phyloP scores from a whole-genome alignment of 2,888 invertebrate genomes.

The Tenodera sinensis region DNA sequence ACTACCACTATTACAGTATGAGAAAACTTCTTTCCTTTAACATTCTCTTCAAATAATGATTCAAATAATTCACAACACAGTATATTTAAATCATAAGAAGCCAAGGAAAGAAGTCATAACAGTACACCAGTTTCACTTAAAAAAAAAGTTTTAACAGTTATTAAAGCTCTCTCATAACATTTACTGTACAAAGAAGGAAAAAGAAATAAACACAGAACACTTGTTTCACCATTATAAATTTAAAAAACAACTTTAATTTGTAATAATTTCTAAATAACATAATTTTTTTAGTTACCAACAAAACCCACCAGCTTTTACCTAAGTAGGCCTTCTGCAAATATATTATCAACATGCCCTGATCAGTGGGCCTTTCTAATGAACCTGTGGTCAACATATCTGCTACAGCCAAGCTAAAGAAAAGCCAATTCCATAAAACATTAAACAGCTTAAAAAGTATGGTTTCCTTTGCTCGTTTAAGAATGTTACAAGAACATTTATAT shows the following conservation, averaged over 20 bases:
- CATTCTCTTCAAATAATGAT: not conserved
- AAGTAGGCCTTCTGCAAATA: not conserved
- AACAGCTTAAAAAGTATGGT: not conserved
- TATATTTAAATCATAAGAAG: not conserved
- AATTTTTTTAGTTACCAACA: constrained; percentile 8
- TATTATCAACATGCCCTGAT: not conserved
- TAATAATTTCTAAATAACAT: not conserved
- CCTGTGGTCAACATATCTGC: not conserved
- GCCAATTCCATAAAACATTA: not conserved
- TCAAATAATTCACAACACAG: constrained; percentile 26
- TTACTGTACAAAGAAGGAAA: constrained; percentile 11
- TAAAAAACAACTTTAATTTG: constrained; percentile 18
- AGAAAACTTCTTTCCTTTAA: not conserved
- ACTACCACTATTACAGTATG: not conserved
- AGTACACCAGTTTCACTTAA: not conserved
- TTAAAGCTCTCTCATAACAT: constrained; percentile 17
- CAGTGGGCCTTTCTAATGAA: not conserved
- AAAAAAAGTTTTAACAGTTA: constrained; percentile 22
- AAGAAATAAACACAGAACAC: constrained; percentile 18
- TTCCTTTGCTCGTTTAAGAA: not conserved
- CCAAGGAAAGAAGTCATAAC: not conserved
- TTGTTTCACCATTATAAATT: constrained; percentile 7
- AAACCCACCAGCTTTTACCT: not conserved
- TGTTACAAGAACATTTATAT: not conserved
- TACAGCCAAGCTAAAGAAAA: not conserved